Conservation (phyloP, 92 coral and sea anemone species). For the Bergia puertoricense region DNA sequence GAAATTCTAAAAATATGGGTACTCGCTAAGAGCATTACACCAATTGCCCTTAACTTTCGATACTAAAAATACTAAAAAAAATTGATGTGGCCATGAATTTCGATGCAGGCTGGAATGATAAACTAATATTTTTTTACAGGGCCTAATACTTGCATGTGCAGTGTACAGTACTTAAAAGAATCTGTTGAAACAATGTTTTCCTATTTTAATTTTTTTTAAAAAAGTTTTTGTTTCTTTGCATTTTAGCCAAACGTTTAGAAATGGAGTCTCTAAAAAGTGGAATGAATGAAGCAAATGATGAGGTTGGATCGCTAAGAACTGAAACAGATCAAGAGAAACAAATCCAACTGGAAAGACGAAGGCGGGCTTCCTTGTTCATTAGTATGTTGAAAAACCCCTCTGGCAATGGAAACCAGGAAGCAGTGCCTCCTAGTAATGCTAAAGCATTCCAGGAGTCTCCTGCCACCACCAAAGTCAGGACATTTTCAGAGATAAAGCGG, state of each 20-base stretch:
- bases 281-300: slow-evolving; percentile 22
- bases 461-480: slow-evolving; percentile 19
- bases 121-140: too few relatives aligned
- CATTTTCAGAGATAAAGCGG: slow-evolving; percentile 40
- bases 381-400: slow-evolving; percentile 95
- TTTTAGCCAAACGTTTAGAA: slow-evolving; percentile 75
- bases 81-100: too few relatives aligned
- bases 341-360: slow-evolving; percentile 88
- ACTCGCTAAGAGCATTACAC: too few relatives aligned
- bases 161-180: too few relatives aligned
- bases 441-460: slow-evolving; percentile 5
- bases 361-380: slow-evolving; percentile 94
- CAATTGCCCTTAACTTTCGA: too few relatives aligned
- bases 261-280: slow-evolving; percentile 62
- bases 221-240: too few relatives aligned
- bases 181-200: too few relatives aligned
- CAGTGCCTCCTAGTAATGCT: neutral
- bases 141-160: too few relatives aligned
- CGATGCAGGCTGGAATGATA: too few relatives aligned
- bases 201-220: too few relatives aligned
- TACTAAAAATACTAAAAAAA: too few relatives aligned
- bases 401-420: slow-evolving; percentile 54
- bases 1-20: too few relatives aligned
- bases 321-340: slow-evolving; percentile 70
- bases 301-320: neutral